Evolutionary conservation across 2,888 invertebrate species (phyloP).

Genomic region (Hoplodrina ambigua): DNA sequence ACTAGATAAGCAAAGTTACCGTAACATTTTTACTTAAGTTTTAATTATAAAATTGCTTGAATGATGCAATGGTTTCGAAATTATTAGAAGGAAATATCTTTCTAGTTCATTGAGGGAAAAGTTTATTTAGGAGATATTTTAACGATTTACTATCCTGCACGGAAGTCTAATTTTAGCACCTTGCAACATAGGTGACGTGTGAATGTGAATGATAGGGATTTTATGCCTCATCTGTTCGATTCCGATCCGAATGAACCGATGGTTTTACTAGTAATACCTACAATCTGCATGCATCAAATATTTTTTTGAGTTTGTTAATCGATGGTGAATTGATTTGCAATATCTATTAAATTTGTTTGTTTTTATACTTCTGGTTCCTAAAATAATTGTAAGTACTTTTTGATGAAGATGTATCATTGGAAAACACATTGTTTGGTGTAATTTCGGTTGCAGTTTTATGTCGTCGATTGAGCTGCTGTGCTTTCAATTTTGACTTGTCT

Average conservation of each 20-base stretch:
- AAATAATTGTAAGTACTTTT: slow-evolving; percentile 68
- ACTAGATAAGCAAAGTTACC: background rate
- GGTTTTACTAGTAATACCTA: slow-evolving; percentile 33
- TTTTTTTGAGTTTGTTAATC: slow-evolving; percentile 60
- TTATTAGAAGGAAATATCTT: too few species aligned
- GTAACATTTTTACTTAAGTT: too few species aligned
- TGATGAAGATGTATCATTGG: slow-evolving; percentile 5
- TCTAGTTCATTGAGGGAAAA: background rate
- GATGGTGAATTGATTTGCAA: slow-evolving; percentile 73
- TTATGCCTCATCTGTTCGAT: slow-evolving; percentile 52
- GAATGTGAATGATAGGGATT: slow-evolving; percentile 8
- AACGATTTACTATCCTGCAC: background rate
- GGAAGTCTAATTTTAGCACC: slow-evolving; percentile 20
- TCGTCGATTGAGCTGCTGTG: slow-evolving; percentile 52
- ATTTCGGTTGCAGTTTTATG: slow-evolving; percentile 51
- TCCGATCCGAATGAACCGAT: slow-evolving; percentile 6
- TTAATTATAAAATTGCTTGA: too few species aligned
- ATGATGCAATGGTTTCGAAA: too few species aligned
- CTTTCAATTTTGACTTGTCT: slow-evolving; percentile 40
- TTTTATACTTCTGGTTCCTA: slow-evolving; percentile 57
- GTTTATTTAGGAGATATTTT: background rate
- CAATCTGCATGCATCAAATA: slow-evolving; percentile 52
- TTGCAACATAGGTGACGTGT: slow-evolving; percentile 45
- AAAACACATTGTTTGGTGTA: slow-evolving; percentile 39
- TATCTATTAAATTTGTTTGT: slow-evolving; percentile 64